phyloP scores from a whole-genome alignment of 1,140 invertebrate species.

The Metaphire vulgaris region DNA sequence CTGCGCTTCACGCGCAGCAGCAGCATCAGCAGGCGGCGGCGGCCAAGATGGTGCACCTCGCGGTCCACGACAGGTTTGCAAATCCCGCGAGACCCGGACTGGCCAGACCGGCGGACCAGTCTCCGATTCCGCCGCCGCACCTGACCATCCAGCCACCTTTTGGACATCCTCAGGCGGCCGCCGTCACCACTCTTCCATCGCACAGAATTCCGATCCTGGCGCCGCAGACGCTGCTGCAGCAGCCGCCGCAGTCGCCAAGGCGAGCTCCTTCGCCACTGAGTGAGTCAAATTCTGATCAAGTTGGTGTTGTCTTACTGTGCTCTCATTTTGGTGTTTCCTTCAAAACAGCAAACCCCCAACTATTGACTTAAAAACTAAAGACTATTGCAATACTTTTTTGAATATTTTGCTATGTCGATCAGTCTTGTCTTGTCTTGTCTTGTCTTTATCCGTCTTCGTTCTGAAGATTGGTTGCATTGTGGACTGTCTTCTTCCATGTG shows the following conservation, averaged over 20 bases:
- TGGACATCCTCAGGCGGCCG: slow-evolving; percentile 26
- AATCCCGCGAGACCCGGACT: slow-evolving; percentile 47
- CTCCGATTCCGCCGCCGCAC: slow-evolving; percentile 28
- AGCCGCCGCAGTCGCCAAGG: slow-evolving; percentile 41
- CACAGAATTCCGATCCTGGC: slow-evolving; percentile 29
- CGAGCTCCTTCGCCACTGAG: slow-evolving; percentile 51
- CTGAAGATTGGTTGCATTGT: no score
- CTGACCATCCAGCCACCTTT: slow-evolving; percentile 32
- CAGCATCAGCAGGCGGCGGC: slow-evolving; percentile 45
- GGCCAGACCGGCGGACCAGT: slow-evolving; percentile 44
- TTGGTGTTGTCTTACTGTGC: no score
- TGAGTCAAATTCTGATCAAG: no score
- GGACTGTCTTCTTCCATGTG: no score
- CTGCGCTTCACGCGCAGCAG: no score
- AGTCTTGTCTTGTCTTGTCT: no score
- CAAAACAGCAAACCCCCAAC: no score
- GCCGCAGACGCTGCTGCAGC: slow-evolving; percentile 40
- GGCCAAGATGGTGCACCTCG: slow-evolving; percentile 35
- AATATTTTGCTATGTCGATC: no score
- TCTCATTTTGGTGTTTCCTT: no score
- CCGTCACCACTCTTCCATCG: not conserved
- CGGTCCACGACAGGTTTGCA: slow-evolving; percentile 25
- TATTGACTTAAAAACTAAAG: no score
- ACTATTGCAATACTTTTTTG: no score
- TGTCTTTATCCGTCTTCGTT: no score